phyloP scores from a whole-genome alignment of 2,113 vertebrate genomes.

The Hemibagrus wyckioides region DNA sequence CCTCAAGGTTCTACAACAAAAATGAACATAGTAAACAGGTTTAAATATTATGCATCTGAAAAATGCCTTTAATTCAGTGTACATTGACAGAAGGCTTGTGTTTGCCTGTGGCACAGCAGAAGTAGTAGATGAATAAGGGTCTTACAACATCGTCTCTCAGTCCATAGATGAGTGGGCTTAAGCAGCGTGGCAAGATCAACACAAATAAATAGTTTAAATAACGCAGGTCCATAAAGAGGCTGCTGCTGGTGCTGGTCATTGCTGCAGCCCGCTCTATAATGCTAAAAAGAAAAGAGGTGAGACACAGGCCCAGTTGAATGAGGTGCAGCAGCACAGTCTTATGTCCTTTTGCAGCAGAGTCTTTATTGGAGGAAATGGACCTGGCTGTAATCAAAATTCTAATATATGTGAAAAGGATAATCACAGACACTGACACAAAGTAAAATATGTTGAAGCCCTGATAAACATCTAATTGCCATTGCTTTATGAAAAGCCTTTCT shows the following conservation, averaged over 20 bases:
- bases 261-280: conserved; percentile 25
- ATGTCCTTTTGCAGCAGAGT: conserved; percentile 26
- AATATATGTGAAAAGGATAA: conserved; percentile 43
- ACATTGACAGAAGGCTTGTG: conserved; percentile 16
- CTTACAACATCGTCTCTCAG: conserved; percentile 47
- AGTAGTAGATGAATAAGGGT: conserved; percentile 31
- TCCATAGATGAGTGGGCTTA: conserved; percentile 55
- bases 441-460: not conserved
- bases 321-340: conserved; percentile 38
- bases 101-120: conserved; percentile 12
- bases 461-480: conserved; percentile 37
- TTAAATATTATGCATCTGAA: not conserved
- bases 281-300: conserved; percentile 14
- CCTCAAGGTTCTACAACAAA: no score
- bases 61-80: not conserved
- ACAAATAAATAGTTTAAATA: conserved; percentile 42
- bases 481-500: not conserved
- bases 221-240: not conserved
- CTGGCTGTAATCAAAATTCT: conserved; percentile 40
- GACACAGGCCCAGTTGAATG: conserved; percentile 37
- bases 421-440: conserved; percentile 9
- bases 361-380: conserved; percentile 45
- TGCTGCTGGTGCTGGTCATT: not conserved
- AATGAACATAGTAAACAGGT: no score
- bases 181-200: conserved; percentile 48